Percentiles rank a stretch among this genome's conserved stretches.
Evolutionary conservation across 2,113 vertebrate genomes (phyloP).

Genomic region (Hiodon tergisus): DNA sequence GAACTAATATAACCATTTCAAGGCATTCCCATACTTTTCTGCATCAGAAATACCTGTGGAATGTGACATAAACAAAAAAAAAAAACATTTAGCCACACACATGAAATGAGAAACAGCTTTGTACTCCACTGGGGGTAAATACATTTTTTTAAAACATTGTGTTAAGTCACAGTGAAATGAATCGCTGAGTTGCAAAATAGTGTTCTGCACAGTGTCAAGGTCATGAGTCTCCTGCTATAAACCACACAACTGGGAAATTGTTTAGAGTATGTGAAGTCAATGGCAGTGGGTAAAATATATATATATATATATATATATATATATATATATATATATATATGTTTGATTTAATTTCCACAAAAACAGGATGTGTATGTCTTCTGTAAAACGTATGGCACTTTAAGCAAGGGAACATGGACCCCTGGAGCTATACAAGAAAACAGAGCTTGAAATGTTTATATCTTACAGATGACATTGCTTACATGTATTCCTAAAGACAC

Average conservation of each 20-base stretch:
- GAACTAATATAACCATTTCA: too few relatives aligned
- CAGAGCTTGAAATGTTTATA: background rate
- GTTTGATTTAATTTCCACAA: background rate
- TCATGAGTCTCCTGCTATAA: background rate
- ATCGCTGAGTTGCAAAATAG: constrained; percentile 21
- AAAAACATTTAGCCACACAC: constrained; percentile 41
- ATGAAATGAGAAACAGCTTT: constrained; percentile 56
- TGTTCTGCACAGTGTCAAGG: constrained; percentile 15
- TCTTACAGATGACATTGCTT: background rate
- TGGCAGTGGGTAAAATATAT: constrained; percentile 7
- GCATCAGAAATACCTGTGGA: constrained; percentile 48
- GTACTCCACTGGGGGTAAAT: constrained; percentile 33
- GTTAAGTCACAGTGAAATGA: constrained; percentile 40
- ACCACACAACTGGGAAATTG: constrained; percentile 13
- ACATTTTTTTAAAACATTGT: constrained; percentile 45
- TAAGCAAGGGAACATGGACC: background rate
- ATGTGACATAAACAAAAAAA: constrained; percentile 49
- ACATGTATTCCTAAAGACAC: background rate
- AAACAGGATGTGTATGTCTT: background rate
- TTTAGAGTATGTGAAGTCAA: constrained; percentile 17
- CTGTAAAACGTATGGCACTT: background rate
- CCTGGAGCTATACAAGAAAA: background rate
- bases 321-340: background rate
- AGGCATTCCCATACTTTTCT: constrained; percentile 23
- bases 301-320: background rate